Base-by-base conservation (phyloP, 2,888 invertebrate genomes). In the Archips xylosteana region DNA sequence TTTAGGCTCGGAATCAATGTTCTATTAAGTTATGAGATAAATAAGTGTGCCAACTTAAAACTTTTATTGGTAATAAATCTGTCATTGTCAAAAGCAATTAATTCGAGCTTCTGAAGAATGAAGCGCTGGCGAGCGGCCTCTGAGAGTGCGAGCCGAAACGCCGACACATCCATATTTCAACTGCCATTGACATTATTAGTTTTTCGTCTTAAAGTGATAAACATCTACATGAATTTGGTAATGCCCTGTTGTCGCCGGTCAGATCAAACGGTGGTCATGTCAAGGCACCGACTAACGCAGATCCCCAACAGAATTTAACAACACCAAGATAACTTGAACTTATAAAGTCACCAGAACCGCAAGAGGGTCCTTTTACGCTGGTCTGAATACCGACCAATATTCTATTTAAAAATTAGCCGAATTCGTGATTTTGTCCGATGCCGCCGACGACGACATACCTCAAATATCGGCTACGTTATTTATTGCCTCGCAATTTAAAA, bases 161-260 rank as follows among this genome's bases (percentile, higher is more conserved):
- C 49, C 64, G 57, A 57, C 36, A 63, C 62, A 65, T 75, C 72
- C 74, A 76, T 77, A 77, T 77, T 78, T 76, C 78, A 80, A 79
- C 78, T 77, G 78, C 77, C 84, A 82, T 85, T 89, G 87, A 88
- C 89, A 88, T 87, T 90, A 90, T 92, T 89, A 89, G 89, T 87
- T 88, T 89, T 92, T 91, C 91, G 83, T 84, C 86, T 88, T 86
- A 91, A 91, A 87, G 80, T 89, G 92, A 92, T 92, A 92, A 90
- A 89, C 82, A 93, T 93, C 92, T 90, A 85, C 92, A 92, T 92
- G 87, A 89, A 89, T 91, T 89, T 85, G 86, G 87, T 85, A 88
- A 85, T 87, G 85, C 87, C 85, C 82, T 82, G 84, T 15, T 32
- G 49, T n/a, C 49, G 85, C 83, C 88, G 90, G 89, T 80, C 81